Conservation (phyloP, 2,888 invertebrate species). For the Nebria salina region DNA sequence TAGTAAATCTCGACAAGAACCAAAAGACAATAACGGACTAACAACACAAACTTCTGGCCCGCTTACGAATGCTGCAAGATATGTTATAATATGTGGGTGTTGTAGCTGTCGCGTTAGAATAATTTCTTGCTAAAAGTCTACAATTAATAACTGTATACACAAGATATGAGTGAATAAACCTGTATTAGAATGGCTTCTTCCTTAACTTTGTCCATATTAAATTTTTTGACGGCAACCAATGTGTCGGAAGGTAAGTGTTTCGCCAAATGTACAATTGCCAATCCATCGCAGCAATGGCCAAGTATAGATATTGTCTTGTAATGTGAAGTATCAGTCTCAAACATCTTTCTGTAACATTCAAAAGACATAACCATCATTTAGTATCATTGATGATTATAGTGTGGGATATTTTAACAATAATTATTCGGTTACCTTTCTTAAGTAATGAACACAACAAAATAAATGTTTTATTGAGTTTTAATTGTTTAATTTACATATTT, state of each 20-base stretch:
- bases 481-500: conserved; percentile 39
- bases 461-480: conserved; percentile 20
- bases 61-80: conserved; percentile 79
- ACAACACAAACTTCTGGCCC: conserved; percentile 82
- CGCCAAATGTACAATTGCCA: conserved; percentile 76
- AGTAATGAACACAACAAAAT: conserved; percentile 3
- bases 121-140: conserved; percentile 77
- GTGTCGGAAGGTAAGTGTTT: conserved; percentile 72
- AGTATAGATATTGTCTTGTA: conserved; percentile 75
- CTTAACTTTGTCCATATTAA: conserved; percentile 77
- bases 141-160: conserved; percentile 14
- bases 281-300: conserved; percentile 75
- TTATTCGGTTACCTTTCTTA: not conserved
- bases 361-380: conserved; percentile 34
- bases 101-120: conserved; percentile 78
- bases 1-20: conserved; percentile 84
- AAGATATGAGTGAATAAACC: conserved; percentile 54
- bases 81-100: conserved; percentile 81
- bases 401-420: not conserved
- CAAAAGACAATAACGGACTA: conserved; percentile 84
- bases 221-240: conserved; percentile 79
- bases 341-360: conserved; percentile 38
- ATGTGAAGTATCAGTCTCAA: conserved; percentile 66
- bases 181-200: conserved; percentile 70
- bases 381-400: conserved; percentile 18